Percentiles rank a stretch among this genome's conserved stretches.
Conservation (phyloP, 2,888 invertebrate genomes). For the Drosophila nr. perissopoda region DNA sequence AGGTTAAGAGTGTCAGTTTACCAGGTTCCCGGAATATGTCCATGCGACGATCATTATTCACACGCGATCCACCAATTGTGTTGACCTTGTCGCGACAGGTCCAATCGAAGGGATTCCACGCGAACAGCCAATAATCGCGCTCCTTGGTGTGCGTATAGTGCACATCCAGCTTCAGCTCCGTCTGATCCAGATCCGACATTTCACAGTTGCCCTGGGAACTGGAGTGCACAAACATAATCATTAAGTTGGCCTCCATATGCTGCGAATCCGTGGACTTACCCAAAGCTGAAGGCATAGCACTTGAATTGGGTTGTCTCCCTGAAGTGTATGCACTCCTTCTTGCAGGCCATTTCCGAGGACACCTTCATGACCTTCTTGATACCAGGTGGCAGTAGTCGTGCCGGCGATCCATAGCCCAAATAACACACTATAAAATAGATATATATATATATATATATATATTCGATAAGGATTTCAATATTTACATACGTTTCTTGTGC, state of each 20-base stretch:
- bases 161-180: conserved; percentile 90
- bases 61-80: conserved; percentile 84
- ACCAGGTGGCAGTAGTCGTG: conserved; percentile 88
- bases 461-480: neutral
- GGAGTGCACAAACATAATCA: neutral
- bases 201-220: conserved; percentile 87
- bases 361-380: conserved; percentile 89
- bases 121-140: conserved; percentile 89
- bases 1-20: conserved; percentile 84
- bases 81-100: conserved; percentile 87
- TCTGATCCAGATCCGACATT: conserved; percentile 91
- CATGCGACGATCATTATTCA: conserved; percentile 85
- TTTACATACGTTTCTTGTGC: conserved; percentile 84
- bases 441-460: too few relatives aligned
- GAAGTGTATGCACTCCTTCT: conserved; percentile 88
- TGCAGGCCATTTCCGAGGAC: conserved; percentile 89
- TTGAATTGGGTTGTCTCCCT: conserved; percentile 87
- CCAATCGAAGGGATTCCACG: conserved; percentile 92
- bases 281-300: conserved; percentile 92
- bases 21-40: conserved; percentile 85
- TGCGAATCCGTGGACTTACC: conserved; percentile 83
- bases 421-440: conserved; percentile 88
- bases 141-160: conserved; percentile 89
- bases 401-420: conserved; percentile 91
- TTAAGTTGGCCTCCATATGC: neutral